Evolutionary conservation across 2,797 vertebrate genomes (phyloP), one percentile per base, ranked within the genome.

Genomic region (Mormyrops attenuatus): DNA sequence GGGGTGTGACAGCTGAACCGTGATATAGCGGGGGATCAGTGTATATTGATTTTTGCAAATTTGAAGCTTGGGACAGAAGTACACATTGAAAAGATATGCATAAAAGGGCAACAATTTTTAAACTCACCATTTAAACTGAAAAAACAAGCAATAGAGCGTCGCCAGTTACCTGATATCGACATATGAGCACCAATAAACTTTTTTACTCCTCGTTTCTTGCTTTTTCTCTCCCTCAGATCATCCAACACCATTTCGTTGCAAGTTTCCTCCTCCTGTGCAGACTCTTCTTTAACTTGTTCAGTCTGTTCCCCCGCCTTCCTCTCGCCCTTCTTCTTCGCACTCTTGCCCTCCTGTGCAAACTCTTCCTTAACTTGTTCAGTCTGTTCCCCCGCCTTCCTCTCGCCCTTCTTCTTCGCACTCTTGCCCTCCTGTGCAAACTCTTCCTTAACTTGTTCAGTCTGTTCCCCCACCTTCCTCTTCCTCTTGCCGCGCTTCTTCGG

Each of bases 151-250:
- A 49, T 15, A 57, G 8, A 22, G 44, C 3, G 3, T 38, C 41
- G 66, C 53, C 17, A 47, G 41, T 30, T 89, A 96, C 96, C 96
- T 94, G 95, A 92, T 90, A 96, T 96, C 11, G 94, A 90, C 89
- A 96, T 94, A 88, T 96, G 96, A 86, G 95, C 96, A 1, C 96
- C 96, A n/a, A 96, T 95, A 90, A 95, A 96, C 88, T 95, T 96
- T 57, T 91, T 92, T 73, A 73, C 92, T 38, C 88, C 91, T 17
- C 84, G 88, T 3, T 26, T 44, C 80, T 34, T 92, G 47, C 49
- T 90, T 89, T 89, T 93, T 66, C 13, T 66, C 86, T 80, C 22
- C 53, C 17, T 88, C 85, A 73, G 90, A 86, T 84, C 82, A 69
- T 92, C 91, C 8, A 8, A 50, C 30, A 77, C 91, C 38, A 87